phyloP scores from a whole-genome alignment of 2,113 vertebrate genomes.

The Xiphorhynchus elegans region DNA sequence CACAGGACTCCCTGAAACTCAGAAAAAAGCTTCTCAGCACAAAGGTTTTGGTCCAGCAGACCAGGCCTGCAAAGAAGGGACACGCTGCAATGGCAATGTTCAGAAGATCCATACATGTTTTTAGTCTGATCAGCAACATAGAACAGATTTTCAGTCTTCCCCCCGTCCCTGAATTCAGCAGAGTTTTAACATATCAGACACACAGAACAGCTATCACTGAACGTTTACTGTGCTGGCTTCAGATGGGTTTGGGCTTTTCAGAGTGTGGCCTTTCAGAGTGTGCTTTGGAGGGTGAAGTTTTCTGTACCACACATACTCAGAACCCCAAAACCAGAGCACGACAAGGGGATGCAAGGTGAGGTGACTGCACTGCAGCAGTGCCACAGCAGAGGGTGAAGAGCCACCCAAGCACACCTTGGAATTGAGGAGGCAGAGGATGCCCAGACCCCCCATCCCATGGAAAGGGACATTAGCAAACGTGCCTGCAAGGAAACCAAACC shows the following conservation, averaged over 20 bases:
- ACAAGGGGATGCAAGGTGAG: neutral
- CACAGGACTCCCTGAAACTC: neutral
- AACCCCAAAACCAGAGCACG: neutral
- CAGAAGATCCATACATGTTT: neutral
- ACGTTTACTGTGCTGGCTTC: neutral
- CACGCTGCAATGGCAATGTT: neutral
- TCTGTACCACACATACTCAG: neutral
- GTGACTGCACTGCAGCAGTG: neutral
- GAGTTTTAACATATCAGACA: neutral
- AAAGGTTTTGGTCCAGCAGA: neutral
- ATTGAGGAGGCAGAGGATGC: neutral
- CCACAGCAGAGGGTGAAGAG: neutral
- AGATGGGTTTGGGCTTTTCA: neutral
- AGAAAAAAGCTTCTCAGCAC: neutral
- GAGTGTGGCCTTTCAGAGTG: neutral
- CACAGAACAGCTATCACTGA: neutral
- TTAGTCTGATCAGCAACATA: neutral
- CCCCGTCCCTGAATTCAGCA: neutral
- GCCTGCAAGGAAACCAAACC: neutral
- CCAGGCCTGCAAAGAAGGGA: neutral
- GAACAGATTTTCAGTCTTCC: neutral
- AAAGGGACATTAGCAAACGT: neutral
- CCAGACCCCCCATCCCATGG: neutral
- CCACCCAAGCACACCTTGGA: neutral
- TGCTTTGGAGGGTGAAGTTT: neutral